These are phyloP conservation scores for Danio jaintianensis DNA, from an alignment of 2,797 vertebrate genomes.

Conservation along the genomic window DNA sequence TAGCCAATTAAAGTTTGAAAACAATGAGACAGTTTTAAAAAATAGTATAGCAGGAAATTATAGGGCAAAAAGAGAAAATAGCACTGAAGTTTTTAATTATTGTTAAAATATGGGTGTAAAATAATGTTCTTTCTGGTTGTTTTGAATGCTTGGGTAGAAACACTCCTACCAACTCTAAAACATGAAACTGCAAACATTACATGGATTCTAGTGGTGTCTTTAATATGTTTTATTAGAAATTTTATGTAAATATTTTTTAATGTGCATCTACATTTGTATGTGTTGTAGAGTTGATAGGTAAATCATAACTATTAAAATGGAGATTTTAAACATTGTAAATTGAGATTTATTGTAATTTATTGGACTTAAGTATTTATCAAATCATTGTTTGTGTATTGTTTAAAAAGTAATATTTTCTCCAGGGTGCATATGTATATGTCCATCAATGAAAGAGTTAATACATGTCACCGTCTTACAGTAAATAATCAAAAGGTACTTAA, in stretches of 20 bases:
- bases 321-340: no score
- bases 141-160: background rate
- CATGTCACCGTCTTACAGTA: background rate
- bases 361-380: background rate
- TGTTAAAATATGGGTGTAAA: background rate
- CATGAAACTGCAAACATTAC: background rate
- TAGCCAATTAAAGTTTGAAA: background rate
- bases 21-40: background rate
- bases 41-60: background rate
- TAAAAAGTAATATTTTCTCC: background rate
- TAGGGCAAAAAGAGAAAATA: background rate
- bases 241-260: background rate
- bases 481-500: background rate
- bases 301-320: background rate
- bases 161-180: no score
- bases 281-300: background rate
- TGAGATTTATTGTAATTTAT: background rate
- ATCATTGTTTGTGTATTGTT: background rate
- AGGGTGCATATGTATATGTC: background rate
- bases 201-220: background rate
- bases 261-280: background rate
- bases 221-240: background rate
- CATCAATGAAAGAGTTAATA: background rate
- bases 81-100: background rate
- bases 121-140: no score